Conservation (phyloP, 1,140 invertebrate genomes). For the Steinernema feltiae region DNA sequence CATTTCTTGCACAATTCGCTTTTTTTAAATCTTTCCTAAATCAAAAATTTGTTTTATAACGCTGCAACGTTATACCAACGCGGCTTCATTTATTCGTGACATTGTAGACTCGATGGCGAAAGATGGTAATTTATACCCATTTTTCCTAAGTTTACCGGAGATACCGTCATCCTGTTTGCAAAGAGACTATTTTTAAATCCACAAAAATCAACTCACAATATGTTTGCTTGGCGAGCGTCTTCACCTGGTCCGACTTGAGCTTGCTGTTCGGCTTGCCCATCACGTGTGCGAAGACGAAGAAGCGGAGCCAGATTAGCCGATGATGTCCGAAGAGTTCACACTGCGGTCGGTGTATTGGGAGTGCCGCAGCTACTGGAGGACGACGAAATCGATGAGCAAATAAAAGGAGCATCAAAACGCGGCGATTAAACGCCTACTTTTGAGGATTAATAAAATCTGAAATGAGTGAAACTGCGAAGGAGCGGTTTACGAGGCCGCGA, state of each 20-base stretch:
- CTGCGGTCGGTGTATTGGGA: background rate
- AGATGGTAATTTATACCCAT: too few species aligned
- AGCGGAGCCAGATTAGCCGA: background rate
- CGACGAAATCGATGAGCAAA: background rate
- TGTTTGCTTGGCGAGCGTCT: slow-evolving; percentile 54
- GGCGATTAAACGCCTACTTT: slow-evolving; percentile 10
- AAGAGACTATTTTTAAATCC: background rate
- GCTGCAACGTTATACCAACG: too few species aligned
- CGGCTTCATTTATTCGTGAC: too few species aligned
- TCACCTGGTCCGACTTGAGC: slow-evolving; percentile 48
- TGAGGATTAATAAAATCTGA: slow-evolving; percentile 9
- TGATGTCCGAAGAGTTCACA: background rate
- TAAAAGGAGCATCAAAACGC: slow-evolving; percentile 6
- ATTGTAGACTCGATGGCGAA: too few species aligned
- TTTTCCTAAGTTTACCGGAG: too few species aligned
- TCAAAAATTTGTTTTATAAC: too few species aligned
- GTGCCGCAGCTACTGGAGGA: too few species aligned
- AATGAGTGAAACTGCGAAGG: background rate
- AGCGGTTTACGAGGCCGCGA: background rate
- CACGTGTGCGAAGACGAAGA: background rate
- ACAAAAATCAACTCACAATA: slow-evolving; percentile 45
- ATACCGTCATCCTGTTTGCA: too few species aligned
- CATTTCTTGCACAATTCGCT: too few species aligned
- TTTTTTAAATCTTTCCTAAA: too few species aligned
- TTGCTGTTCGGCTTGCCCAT: slow-evolving; percentile 57